phyloP scores from a whole-genome alignment of 2,113 vertebrate genomes.

The Hemibagrus wyckioides region DNA sequence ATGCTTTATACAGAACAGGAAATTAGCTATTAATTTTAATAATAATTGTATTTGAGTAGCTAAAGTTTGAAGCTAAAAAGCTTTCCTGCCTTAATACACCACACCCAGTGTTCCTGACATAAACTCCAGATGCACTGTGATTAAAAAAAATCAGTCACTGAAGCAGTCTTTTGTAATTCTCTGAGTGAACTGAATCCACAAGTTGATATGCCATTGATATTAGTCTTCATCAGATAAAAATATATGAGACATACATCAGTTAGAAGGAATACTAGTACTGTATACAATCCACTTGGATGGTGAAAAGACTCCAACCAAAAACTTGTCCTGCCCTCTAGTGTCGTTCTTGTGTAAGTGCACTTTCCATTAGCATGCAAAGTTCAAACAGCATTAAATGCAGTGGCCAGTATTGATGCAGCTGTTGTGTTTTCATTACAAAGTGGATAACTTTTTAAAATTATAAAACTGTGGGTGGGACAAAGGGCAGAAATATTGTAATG shows the following conservation, averaged over 20 bases:
- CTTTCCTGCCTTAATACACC: neutral
- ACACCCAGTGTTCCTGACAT: neutral
- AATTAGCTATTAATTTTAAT: neutral
- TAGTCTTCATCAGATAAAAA: neutral
- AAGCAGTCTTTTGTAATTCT: neutral
- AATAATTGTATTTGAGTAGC: neutral
- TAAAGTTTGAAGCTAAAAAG: neutral
- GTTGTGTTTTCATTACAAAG: neutral
- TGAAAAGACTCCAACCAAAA: constrained; percentile 14
- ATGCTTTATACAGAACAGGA: neutral
- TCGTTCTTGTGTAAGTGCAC: constrained; percentile 20
- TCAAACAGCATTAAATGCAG: neutral
- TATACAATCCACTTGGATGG: neutral
- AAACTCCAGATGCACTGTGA: neutral
- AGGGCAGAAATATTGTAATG: constrained; percentile 6
- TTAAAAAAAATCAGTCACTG: neutral
- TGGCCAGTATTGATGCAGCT: neutral
- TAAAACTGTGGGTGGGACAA: neutral
- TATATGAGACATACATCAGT: neutral
- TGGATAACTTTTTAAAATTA: neutral
- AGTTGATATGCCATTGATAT: neutral
- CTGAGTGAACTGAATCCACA: neutral
- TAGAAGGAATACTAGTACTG: neutral
- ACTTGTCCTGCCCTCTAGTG: constrained; percentile 40
- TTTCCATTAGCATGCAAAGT: constrained; percentile 18